phyloP scores from a whole-genome alignment of 2,888 invertebrate species.

The Automeris io region DNA sequence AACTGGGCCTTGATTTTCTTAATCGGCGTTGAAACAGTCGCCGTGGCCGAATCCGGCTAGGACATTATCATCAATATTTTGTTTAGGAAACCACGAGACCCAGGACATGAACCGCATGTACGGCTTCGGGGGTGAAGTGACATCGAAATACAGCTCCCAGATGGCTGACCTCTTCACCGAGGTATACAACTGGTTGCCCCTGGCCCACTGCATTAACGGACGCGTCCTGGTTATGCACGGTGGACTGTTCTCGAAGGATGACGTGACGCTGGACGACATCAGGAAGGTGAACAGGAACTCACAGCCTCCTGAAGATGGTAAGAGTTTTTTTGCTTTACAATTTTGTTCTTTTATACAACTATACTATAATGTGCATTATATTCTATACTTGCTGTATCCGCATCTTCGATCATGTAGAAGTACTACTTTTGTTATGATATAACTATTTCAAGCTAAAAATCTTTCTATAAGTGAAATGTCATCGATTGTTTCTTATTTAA shows the following conservation, averaged over 20 bases:
- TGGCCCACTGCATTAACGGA: constrained; percentile 95
- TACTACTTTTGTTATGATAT: too few species aligned
- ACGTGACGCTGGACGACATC: constrained; percentile 95
- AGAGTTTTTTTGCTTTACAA: constrained; percentile 16
- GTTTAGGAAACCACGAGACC: constrained; percentile 98
- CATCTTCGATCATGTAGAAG: too few species aligned
- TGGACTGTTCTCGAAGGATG: constrained; percentile 95
- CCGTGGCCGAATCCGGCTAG: too few species aligned
- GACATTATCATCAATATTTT: neutral
- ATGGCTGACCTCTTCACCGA: constrained; percentile 99
- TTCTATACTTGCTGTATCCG: neutral
- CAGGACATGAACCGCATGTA: constrained; percentile 99
- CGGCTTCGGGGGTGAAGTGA: constrained; percentile 99
- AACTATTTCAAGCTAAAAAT: too few species aligned
- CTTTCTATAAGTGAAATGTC: too few species aligned
- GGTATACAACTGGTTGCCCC: constrained; percentile 98
- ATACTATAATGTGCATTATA: neutral
- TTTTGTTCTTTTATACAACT: too few species aligned
- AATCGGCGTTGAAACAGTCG: too few species aligned
- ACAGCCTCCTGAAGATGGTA: constrained; percentile 97
- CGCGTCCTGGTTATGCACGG: constrained; percentile 95
- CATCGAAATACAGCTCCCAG: constrained; percentile 94
- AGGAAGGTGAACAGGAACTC: constrained; percentile 92
- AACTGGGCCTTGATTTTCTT: too few species aligned
- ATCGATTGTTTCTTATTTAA: too few species aligned